Evolutionary conservation across 2,113 vertebrate genomes (phyloP).

Genomic region (Calypte anna): DNA sequence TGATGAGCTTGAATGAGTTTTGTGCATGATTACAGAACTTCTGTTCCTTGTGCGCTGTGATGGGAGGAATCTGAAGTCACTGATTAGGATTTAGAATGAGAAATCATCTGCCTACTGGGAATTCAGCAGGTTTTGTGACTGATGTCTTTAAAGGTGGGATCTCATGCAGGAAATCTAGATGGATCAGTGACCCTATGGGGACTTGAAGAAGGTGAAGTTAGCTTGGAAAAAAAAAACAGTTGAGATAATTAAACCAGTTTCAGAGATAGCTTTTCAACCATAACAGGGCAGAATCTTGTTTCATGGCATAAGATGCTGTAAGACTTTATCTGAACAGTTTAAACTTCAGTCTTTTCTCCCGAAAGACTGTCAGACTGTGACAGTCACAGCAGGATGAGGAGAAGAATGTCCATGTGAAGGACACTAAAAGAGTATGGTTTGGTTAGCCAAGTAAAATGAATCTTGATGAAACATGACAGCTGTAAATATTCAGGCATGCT

Average conservation of each 20-base stretch:
- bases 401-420: not conserved
- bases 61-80: not conserved
- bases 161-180: not conserved
- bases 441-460: not conserved
- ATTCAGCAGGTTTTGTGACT: not conserved
- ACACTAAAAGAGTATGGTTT: not conserved
- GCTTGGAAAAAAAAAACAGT: not conserved
- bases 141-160: not conserved
- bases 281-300: not conserved
- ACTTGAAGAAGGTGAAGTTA: not conserved
- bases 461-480: accelerated
- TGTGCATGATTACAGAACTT: not conserved
- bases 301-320: not conserved
- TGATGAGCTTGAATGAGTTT: not conserved
- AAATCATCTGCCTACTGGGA: not conserved
- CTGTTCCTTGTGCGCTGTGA: not conserved
- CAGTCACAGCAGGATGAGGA: not conserved
- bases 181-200: not conserved
- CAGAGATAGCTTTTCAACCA: not conserved
- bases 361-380: not conserved
- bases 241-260: not conserved
- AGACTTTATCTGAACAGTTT: not conserved
- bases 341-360: not conserved
- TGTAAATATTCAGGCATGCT: accelerated
- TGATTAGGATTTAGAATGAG: not conserved